phyloP scores from a whole-genome alignment of 2,888 invertebrate genomes.

The Campoletis raptor region DNA sequence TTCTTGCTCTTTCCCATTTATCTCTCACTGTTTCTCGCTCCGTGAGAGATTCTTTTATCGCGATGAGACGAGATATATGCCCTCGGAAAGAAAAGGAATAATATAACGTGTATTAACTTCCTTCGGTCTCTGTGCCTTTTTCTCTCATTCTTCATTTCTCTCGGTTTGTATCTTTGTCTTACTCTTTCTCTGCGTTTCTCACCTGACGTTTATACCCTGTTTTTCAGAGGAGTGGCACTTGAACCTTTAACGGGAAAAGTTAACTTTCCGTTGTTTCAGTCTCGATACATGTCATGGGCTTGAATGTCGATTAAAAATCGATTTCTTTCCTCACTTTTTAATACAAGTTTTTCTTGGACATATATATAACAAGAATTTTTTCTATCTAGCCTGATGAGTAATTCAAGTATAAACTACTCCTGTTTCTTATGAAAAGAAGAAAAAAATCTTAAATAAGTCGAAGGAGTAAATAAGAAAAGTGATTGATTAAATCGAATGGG shows the following conservation, averaged over 20 bases:
- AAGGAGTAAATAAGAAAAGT: background rate
- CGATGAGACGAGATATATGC: constrained; percentile 6
- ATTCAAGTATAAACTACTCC: background rate
- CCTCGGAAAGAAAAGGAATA: constrained; percentile 9
- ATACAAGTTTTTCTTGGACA: constrained; percentile 6
- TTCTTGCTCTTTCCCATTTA: background rate
- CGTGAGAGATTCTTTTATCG: constrained; percentile 21
- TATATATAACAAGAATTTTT: background rate
- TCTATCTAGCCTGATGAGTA: background rate
- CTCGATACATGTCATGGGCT: background rate
- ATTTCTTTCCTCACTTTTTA: background rate
- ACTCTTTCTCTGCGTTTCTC: background rate
- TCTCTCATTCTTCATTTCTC: constrained; percentile 4
- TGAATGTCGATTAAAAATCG: constrained; percentile 19
- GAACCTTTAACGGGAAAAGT: constrained; percentile 31
- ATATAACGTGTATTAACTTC: constrained; percentile 22
- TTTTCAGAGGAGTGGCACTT: constrained; percentile 2
- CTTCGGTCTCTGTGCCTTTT: background rate
- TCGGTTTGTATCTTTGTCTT: background rate
- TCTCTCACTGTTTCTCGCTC: background rate
- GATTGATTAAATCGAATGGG: constrained; percentile 15
- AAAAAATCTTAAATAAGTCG: background rate
- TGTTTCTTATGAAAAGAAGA: background rate
- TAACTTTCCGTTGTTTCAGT: constrained; percentile 9
- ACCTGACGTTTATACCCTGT: constrained; percentile 15